A percentile compares a stretch with the other conserved stretches of the same genome.
Evolutionary conservation across 1,140 invertebrate genomes (phyloP).

Genomic region (Hydropsyche tenuis): DNA sequence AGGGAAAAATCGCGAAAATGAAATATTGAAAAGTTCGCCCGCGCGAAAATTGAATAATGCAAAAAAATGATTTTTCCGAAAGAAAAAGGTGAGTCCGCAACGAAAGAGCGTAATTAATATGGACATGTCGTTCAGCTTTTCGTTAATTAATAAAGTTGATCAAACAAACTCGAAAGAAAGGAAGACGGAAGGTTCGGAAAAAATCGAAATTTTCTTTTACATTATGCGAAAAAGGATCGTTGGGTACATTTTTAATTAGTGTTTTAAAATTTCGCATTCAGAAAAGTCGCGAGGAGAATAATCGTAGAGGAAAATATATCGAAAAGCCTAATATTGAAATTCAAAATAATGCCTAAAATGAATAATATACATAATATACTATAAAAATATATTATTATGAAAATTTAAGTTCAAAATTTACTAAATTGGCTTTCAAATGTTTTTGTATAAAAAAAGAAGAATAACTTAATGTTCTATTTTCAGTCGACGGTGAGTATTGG

Average conservation of each 20-base stretch:
- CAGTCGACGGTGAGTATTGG: too few relatives aligned
- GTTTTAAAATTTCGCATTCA: conserved; percentile 3
- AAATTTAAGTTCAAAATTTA: too few relatives aligned
- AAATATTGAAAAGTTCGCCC: too few relatives aligned
- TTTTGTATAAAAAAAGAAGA: too few relatives aligned
- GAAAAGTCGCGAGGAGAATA: conserved; percentile 10
- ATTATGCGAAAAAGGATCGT: not conserved
- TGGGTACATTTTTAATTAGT: conserved; percentile 14
- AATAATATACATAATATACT: too few relatives aligned
- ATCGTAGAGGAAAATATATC: not conserved
- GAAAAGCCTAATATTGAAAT: too few relatives aligned
- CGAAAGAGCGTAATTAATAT: conserved; percentile 16
- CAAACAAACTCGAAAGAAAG: not conserved
- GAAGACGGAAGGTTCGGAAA: not conserved
- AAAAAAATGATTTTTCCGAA: not conserved
- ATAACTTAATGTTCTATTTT: too few relatives aligned
- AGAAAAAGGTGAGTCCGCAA: not conserved
- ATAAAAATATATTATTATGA: too few relatives aligned
- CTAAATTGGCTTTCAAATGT: too few relatives aligned
- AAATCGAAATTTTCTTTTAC: conserved; percentile 8
- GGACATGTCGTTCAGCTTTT: conserved; percentile 21
- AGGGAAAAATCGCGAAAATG: too few relatives aligned
- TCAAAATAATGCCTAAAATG: too few relatives aligned
- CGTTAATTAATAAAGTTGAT: conserved; percentile 26
- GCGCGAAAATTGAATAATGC: not conserved